Percentiles rank a stretch among this genome's conserved stretches.
These are phyloP conservation scores for Dryobotodes eremita DNA, from an alignment of 2,888 invertebrate genomes.

Conservation along the genomic window DNA sequence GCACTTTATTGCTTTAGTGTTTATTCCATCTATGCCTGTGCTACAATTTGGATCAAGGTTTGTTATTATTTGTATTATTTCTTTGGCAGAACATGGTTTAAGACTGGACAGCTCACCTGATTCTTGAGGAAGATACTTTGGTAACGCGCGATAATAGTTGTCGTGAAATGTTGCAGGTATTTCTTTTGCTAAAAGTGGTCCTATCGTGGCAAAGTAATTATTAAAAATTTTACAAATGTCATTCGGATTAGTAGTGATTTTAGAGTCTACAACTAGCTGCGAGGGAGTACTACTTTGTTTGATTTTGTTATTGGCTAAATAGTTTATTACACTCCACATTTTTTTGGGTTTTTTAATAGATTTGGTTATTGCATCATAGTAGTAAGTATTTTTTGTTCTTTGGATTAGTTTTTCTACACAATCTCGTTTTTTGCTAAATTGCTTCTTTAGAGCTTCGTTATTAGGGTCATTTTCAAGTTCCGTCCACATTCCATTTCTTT, in stretches of 20 bases:
- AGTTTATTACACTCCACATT: too few relatives aligned
- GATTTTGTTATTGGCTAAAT: too few relatives aligned
- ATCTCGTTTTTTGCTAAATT: too few relatives aligned
- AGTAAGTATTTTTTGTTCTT: too few relatives aligned
- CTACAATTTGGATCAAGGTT: constrained; percentile 9
- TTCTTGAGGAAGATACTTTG: background rate
- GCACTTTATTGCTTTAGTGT: constrained; percentile 3
- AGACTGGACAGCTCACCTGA: background rate
- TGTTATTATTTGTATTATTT: background rate
- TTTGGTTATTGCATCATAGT: background rate
- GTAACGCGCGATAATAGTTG: background rate
- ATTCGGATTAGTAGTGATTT: too few relatives aligned
- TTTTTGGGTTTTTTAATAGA: too few relatives aligned
- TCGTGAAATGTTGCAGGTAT: constrained; percentile 19
- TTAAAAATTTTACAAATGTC: constrained; percentile 29
- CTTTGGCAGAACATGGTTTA: constrained; percentile 3
- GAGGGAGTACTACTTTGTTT: too few relatives aligned
- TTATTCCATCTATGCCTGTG: constrained; percentile 3
- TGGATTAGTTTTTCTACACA: too few relatives aligned
- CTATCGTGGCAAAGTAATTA: constrained; percentile 19
- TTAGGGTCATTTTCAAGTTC: too few relatives aligned
- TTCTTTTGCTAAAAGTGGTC: constrained; percentile 8
- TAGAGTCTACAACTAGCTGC: too few relatives aligned
- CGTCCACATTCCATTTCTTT: too few relatives aligned
- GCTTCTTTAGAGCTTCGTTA: too few relatives aligned